phyloP scores from a whole-genome alignment of 2,113 vertebrate genomes.

The Heteronetta atricapilla region DNA sequence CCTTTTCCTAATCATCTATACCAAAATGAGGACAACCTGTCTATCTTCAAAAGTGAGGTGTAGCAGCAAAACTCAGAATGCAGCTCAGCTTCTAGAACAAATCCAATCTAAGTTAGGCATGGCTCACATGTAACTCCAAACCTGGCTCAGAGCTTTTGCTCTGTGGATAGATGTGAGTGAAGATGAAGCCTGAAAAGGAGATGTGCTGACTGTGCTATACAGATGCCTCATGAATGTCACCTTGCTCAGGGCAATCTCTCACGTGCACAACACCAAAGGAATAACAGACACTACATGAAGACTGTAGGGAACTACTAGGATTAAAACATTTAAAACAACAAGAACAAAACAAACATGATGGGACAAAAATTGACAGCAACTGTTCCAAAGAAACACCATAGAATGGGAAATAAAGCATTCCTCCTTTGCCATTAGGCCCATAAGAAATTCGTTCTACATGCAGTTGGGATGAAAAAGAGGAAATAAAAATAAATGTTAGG shows the following conservation, averaged over 20 bases:
- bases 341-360: conserved; percentile 63
- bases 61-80: neutral
- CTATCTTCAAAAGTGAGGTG: neutral
- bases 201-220: neutral
- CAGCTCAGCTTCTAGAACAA: neutral
- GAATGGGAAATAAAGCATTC: conserved; percentile 73
- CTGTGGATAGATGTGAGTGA: neutral
- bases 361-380: conserved; percentile 67
- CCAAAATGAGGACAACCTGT: neutral
- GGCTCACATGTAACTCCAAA: neutral
- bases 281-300: conserved; percentile 48
- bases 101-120: neutral
- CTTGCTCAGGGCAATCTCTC: conserved; percentile 17
- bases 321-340: conserved; percentile 53
- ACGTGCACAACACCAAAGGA: neutral
- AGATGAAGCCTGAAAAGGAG: neutral
- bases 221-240: neutral
- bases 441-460: conserved; percentile 58
- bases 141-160: neutral
- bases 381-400: conserved; percentile 72
- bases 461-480: conserved; percentile 35
- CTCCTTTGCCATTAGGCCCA: conserved; percentile 35
- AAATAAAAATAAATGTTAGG: conserved; percentile 43
- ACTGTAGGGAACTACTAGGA: conserved; percentile 23
- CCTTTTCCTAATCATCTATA: neutral